Base-by-base conservation (phyloP, 2,888 invertebrate genomes). In the Drosophila borealis region DNA sequence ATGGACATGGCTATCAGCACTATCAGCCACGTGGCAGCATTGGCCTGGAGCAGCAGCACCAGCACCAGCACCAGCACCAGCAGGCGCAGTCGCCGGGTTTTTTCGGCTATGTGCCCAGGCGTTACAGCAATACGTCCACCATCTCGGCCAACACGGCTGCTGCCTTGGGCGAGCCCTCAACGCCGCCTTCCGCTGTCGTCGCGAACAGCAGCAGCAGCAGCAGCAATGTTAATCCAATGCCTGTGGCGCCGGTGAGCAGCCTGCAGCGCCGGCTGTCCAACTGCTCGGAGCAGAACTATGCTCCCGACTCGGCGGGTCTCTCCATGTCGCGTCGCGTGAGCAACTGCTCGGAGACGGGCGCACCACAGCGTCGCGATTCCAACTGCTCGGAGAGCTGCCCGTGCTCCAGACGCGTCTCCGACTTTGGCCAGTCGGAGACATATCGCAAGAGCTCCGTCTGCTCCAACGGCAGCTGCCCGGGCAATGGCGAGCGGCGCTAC, bases 61-160 rank as follows among this genome's bases (percentile, higher is more conserved):
- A 54, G 37, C 66, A 10, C 34, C 77, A 54, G 37, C 66, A 10
- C 34, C 77, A 25, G 25, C 5, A 25, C 2, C 29, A 70, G 51
- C 83, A 77, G 36, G 65, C 84, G 25, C 74, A 81, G 3, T 69
- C 78, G 6, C 75, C 80, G 51, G 90, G 87, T 72, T 91, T 90
- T 78, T 91, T 88, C 80, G 79, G 87, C 25, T 91, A 89, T 72
- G 88, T 83, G 91, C 81, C 95, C 17, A 93, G 96, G 37, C 93
- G 96, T 73, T 92, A 95, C 84, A 95, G 95, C 49, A 94, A 95
- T 29, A 95, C 96, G 80, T 96, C 96, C 64, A 90, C 91, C 2
- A 81, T 91, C 14, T 88, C 91, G 44, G 86, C 91, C 34, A 80
- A 65, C 48, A 88, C 89, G 33, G 80, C 90, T 5, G 79, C 83